Conservation (phyloP, 2,113 vertebrate species). For the Oryzias celebensis region DNA sequence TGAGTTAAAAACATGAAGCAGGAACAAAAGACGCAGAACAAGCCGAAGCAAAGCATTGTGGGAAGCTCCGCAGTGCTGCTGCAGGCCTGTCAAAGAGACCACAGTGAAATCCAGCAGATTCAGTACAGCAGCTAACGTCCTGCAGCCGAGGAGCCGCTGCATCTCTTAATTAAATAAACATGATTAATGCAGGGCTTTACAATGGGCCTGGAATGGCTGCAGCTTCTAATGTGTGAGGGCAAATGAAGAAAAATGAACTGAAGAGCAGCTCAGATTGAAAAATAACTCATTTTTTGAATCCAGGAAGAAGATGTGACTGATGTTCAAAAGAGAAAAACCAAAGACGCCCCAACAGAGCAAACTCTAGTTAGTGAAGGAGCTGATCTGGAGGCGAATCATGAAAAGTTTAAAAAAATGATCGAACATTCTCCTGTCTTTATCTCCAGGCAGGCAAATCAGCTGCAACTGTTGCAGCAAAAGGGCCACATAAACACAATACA, state of each 20-base stretch:
- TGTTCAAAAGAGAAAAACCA: no score
- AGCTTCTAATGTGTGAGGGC: not conserved
- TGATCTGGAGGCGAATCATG: no score
- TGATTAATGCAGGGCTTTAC: slow-evolving; percentile 25
- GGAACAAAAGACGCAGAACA: no score
- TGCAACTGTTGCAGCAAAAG: no score
- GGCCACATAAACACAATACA: no score
- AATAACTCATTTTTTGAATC: slow-evolving; percentile 30
- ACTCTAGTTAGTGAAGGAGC: no score
- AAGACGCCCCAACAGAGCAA: no score
- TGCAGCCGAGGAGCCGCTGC: no score
- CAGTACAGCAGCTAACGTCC: slow-evolving; percentile 1
- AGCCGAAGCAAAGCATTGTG: not conserved
- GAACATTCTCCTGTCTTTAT: no score
- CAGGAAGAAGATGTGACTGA: not conserved
- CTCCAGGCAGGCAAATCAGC: no score
- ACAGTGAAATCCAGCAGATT: slow-evolving; percentile 25
- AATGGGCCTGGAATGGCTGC: slow-evolving; percentile 4
- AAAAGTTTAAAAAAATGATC: no score
- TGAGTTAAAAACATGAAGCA: no score
- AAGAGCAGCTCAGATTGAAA: slow-evolving; percentile 11
- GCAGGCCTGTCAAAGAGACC: slow-evolving; percentile 5
- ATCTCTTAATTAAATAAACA: slow-evolving; percentile 33
- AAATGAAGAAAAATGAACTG: slow-evolving; percentile 15
- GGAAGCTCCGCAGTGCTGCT: slow-evolving; percentile 21